A percentile compares a stretch with the other conserved stretches of the same genome.
These are phyloP conservation scores for Propithecus coquereli DNA, from an alignment of 2,113 vertebrate genomes.

Conservation along the genomic window DNA sequence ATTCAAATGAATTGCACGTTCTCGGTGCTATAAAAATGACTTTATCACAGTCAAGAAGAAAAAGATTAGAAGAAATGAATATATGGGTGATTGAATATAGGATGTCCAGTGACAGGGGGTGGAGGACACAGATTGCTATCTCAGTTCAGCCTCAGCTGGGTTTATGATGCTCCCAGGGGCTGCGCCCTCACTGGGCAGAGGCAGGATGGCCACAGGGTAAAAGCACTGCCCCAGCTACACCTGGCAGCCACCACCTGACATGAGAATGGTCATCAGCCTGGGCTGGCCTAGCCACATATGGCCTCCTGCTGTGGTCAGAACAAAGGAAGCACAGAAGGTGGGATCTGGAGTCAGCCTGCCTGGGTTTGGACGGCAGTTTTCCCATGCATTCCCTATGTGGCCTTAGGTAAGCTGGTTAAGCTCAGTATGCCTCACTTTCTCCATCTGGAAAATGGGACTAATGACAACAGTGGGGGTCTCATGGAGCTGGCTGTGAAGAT, in stretches of 20 bases:
- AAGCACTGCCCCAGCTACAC: neutral
- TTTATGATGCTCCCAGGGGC: neutral
- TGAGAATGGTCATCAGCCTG: neutral
- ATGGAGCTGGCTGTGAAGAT: neutral
- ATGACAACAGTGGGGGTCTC: neutral
- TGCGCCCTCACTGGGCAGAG: neutral
- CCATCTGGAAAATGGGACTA: neutral
- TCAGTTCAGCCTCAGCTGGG: neutral
- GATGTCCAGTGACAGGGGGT: constrained; percentile 66
- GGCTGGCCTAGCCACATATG: neutral
- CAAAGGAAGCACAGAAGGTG: neutral
- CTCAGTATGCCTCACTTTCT: neutral
- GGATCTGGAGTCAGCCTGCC: neutral
- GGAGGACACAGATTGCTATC: constrained; percentile 8
- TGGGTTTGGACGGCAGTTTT: neutral
- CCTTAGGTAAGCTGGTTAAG: neutral
- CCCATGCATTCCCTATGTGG: neutral
- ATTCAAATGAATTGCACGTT: constrained; percentile 83
- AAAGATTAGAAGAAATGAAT: constrained; percentile 82
- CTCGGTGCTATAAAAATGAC: constrained; percentile 78
- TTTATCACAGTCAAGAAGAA: constrained; percentile 78
- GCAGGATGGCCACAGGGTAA: neutral
- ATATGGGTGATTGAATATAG: constrained; percentile 82
- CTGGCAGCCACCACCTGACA: neutral
- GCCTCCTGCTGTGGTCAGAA: neutral